Base-by-base conservation (phyloP, 2,888 invertebrate species). In the Polia nebulosa region DNA sequence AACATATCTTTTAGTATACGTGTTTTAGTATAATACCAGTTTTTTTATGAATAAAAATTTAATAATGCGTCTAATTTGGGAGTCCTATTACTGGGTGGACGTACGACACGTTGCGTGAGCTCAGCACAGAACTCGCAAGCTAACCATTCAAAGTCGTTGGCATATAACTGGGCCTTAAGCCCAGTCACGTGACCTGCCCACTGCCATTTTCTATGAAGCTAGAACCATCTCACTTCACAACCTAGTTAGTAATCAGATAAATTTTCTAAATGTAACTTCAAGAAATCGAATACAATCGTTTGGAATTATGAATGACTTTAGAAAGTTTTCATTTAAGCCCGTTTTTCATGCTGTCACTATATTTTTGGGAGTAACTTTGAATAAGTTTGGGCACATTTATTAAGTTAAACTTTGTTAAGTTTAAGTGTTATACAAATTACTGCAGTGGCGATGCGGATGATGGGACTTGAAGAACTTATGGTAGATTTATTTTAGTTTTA, bases 321-420 rank as follows among this genome's bases (percentile, higher is more conserved):
- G 9, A 79, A 81, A 75, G 51, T 78, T 79, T 63, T 45, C 44
- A 41, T 52, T 73, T 6, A 17, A 0, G n/a, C 13, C 55, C 74
- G n/a, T 81, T 61, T 63, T 63, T 78, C 69, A 65, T 25, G 20
- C 53, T 61, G 81, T 78, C 73, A 60, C 32, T 78, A 69, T 69
- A 81, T 81, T 78, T 72, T 68, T 64, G 58, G 65, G 25, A 51
- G 25, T 72, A 56, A 64, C 20, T 62, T 58, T 51, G 25, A 58
- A 20, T 47, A 62, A 78, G 44, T 76, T 80, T 11, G 9, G 9
- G 51, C 51, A 59, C 29, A 70, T 80, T 79, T 81, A 69, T 60
- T 58, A 72, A 60, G 36, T 76, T 34, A 45, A 62, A 76, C 58
- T 62, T 41, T n/a, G n/a, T 41, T n/a, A 41, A 41, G 17, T 41